Base-by-base conservation (phyloP, 2,797 vertebrate genomes). In the Crypturellus tataupa region DNA sequence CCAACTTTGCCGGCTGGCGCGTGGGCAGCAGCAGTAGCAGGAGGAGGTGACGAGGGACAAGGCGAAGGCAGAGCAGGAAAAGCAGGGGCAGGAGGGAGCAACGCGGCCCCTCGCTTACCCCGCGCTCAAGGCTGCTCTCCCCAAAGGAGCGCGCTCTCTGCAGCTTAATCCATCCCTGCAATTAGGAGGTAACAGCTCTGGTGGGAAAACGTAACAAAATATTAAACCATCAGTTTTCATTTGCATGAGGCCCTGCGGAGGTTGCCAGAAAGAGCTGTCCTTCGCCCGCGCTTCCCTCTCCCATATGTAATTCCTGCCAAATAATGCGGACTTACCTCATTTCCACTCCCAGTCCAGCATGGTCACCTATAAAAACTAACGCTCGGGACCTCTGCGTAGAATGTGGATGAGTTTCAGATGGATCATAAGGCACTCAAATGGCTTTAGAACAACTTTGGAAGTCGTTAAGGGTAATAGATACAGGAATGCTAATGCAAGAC, bases 351-450 rank as follows among this genome's bases (percentile, higher is more conserved):
- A 67, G 60, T 76, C 49, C 92, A 93, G 63, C 1, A 0, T 18
- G 53, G 67, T 93, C 89, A 88, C 82, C 85, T 88, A 21, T n/a
- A 23, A 81, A 89, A 81, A 92, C 84, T 56, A 80, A 82, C 3
- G 4, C 60, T 0, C 68, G 73, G 44, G 87, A 93, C 77, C 60
- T 40, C 37, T 55, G 83, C 31, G 18, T 29, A 49, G 89, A 60
- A 21, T 42, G 27, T 78, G 77, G 94, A 89, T 94, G 92, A 73
- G 82, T 91, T 95, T 91, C 94, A 96, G 91, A 91, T 90, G 91
- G 83, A 71, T 88, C 85, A 75, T 29, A 62, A 82, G 67, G 64
- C 89, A 25, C 64, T 93, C 86, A 70, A 51, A 53, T n/a, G 88
- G 58, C 84, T 95, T 80, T 80, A 94, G 62, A 81, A 70, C 1